These are phyloP conservation scores for Brienomyrus longianalis DNA, from an alignment of 2,113 vertebrate species.

Conservation along the genomic window DNA sequence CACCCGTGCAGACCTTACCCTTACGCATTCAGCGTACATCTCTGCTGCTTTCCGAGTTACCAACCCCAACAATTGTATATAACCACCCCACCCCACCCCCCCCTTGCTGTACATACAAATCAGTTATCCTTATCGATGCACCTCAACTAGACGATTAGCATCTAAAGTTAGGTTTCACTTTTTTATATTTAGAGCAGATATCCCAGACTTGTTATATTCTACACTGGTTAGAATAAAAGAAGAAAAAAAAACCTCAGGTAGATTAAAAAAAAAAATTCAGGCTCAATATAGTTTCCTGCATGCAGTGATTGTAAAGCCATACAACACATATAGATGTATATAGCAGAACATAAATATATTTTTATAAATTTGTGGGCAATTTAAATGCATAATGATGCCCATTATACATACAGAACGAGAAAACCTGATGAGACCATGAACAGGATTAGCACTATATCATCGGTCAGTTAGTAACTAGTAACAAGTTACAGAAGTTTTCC, in stretches of 20 bases:
- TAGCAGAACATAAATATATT: conserved; percentile 34
- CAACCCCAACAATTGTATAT: conserved; percentile 6
- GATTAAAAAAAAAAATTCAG: conserved; percentile 52
- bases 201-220: conserved; percentile 2
- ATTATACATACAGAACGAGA: background rate
- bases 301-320: conserved; percentile 54
- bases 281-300: conserved; percentile 59
- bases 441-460: background rate
- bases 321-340: conserved; percentile 34
- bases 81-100: background rate
- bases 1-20: background rate
- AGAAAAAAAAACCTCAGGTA: conserved; percentile 57
- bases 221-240: conserved; percentile 19
- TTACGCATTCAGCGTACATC: background rate
- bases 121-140: background rate
- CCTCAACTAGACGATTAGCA: background rate
- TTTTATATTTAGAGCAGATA: conserved; percentile 7
- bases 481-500: background rate
- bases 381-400: background rate
- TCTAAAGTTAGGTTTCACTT: background rate
- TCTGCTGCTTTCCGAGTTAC: background rate
- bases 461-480: background rate
- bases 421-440: background rate
- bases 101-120: conserved; percentile 8
- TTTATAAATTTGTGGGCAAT: conserved; percentile 29